These are phyloP conservation scores for Rhinopomastus cyanomelas DNA, from an alignment of 2,113 vertebrate genomes.

Conservation along the genomic window DNA sequence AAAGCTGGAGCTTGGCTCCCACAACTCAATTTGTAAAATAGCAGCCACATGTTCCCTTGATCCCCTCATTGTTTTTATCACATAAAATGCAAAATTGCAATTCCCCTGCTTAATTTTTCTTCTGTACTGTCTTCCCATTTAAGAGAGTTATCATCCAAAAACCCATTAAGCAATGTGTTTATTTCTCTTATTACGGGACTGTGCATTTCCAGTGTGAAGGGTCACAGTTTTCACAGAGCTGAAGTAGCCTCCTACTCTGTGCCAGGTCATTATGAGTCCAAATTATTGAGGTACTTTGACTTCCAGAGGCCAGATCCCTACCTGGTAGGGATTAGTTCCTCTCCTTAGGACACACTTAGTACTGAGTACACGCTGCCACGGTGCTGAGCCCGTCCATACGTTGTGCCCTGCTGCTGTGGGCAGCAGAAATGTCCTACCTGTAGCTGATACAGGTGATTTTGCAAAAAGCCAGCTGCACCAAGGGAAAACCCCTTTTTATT, in stretches of 20 bases:
- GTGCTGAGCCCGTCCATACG: fast-evolving
- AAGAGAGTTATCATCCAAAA: neutral
- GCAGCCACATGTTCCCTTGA: neutral
- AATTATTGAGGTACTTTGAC: neutral
- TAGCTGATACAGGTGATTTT: neutral
- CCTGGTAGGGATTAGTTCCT: no score
- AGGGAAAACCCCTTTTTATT: neutral
- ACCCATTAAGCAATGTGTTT: neutral
- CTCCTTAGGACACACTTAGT: neutral
- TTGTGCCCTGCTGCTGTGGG: neutral
- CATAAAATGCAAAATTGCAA: neutral
- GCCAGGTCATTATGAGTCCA: neutral
- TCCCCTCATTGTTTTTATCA: neutral
- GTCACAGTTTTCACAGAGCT: neutral
- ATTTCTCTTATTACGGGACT: neutral
- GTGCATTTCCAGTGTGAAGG: neutral
- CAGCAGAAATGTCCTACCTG: neutral
- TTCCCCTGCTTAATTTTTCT: neutral
- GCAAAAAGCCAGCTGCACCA: neutral
- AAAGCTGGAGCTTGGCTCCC: neutral
- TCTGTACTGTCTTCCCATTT: neutral
- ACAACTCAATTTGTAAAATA: neutral
- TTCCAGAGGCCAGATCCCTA: neutral
- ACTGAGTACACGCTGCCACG: no score
- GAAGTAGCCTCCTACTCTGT: neutral